phyloP scores from a whole-genome alignment of 2,113 vertebrate species.

The Scomber japonicus region DNA sequence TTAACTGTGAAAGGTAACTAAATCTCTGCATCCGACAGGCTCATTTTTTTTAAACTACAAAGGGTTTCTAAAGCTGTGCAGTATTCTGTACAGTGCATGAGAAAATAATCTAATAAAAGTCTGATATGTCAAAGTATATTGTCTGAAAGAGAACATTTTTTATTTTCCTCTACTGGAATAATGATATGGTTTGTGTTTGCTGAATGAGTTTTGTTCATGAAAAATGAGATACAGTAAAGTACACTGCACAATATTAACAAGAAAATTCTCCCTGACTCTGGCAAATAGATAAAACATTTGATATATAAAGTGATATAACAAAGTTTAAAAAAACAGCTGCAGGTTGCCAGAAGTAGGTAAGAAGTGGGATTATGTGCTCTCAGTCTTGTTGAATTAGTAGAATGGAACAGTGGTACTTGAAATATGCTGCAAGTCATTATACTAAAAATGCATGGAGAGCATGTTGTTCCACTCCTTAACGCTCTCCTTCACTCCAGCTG shows the following conservation, averaged over 20 bases:
- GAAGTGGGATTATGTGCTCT: neutral
- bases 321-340: neutral
- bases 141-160: neutral
- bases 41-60: neutral
- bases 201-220: neutral
- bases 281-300: neutral
- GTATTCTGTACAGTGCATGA: neutral
- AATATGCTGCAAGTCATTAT: neutral
- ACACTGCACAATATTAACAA: neutral
- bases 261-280: neutral
- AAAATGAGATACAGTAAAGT: neutral
- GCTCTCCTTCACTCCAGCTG: constrained; percentile 17
- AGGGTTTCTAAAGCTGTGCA: neutral
- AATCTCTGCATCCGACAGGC: neutral
- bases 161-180: neutral
- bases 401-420: constrained; percentile 15
- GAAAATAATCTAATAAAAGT: neutral
- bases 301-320: neutral
- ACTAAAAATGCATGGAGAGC: neutral
- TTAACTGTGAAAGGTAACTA: neutral
- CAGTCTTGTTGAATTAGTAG: neutral
- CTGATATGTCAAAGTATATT: constrained; percentile 1
- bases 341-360: neutral
- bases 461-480: neutral
- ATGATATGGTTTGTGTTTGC: neutral